phyloP scores from a whole-genome alignment of 2,113 vertebrate species.

The Enhydra lutris region DNA sequence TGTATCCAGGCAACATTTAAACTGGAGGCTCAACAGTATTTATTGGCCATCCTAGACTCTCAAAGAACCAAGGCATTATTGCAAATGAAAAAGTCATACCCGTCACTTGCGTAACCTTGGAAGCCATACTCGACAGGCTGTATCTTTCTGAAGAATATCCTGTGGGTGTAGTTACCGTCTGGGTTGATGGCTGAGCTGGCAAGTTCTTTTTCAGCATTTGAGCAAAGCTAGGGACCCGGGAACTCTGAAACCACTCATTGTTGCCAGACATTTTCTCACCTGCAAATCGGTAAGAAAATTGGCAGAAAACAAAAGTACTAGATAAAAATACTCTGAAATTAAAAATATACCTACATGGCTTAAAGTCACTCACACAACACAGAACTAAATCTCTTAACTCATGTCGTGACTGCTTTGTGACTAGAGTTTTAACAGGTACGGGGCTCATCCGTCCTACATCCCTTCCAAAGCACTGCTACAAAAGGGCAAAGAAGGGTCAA shows the following conservation, averaged over 20 bases:
- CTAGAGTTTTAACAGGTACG: not conserved
- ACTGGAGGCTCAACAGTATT: not conserved
- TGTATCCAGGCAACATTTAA: not conserved
- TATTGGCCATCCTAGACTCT: not conserved
- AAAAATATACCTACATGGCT: not conserved
- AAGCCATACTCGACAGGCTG: not conserved
- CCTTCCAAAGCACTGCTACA: not conserved
- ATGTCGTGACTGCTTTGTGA: not conserved
- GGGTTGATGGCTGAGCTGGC: not conserved
- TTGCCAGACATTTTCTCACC: slow-evolving; percentile 63
- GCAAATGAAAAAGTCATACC: slow-evolving; percentile 69
- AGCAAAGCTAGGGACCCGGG: slow-evolving; percentile 57
- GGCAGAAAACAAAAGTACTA: not conserved
- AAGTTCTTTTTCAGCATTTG: slow-evolving; percentile 66
- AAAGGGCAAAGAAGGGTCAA: not conserved
- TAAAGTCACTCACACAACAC: not conserved
- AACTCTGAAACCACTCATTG: slow-evolving; percentile 33
- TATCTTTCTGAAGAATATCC: not conserved
- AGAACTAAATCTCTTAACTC: not conserved
- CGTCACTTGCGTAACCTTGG: slow-evolving; percentile 38
- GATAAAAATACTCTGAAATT: not conserved
- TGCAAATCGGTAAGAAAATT: not conserved
- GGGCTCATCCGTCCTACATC: not conserved
- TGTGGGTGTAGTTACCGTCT: fast-evolving
- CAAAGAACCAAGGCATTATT: not conserved